These are phyloP conservation scores for Uria lomvia DNA, from an alignment of 2,113 vertebrate species.

Conservation along the genomic window DNA sequence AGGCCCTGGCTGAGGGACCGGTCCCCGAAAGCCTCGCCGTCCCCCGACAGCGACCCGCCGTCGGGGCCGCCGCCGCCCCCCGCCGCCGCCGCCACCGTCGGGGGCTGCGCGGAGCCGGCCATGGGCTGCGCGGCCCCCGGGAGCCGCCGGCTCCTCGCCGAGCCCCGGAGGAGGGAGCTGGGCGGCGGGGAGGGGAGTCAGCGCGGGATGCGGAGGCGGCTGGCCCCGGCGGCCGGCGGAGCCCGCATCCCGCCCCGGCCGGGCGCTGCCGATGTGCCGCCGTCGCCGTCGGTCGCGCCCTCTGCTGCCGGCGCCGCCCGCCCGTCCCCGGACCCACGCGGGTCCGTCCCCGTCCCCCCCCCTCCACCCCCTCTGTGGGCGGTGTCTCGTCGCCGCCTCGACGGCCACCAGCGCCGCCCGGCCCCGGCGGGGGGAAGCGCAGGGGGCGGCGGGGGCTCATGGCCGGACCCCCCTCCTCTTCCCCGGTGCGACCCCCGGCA, in stretches of 20 bases:
- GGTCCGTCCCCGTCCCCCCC: background rate
- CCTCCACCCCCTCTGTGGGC: background rate
- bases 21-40: conserved; percentile 61
- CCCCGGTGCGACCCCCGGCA: background rate
- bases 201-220: background rate
- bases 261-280: background rate
- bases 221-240: background rate
- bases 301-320: background rate
- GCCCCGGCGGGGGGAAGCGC: background rate
- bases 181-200: background rate
- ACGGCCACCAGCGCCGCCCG: background rate
- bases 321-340: background rate
- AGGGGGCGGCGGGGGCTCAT: background rate
- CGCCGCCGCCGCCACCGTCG: background rate
- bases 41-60: background rate
- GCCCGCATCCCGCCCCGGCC: background rate
- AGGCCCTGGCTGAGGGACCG: conserved; percentile 86
- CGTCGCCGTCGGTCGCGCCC: background rate
- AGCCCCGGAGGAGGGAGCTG: background rate
- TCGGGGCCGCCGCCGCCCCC: background rate
- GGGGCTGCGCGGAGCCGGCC: background rate
- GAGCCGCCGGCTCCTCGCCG: background rate
- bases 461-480: too few species aligned
- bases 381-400: background rate
- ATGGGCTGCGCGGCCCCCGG: background rate